These are phyloP conservation scores for Cyprinodon brontotheroides DNA, from an alignment of 2,113 vertebrate genomes.

Conservation along the genomic window DNA sequence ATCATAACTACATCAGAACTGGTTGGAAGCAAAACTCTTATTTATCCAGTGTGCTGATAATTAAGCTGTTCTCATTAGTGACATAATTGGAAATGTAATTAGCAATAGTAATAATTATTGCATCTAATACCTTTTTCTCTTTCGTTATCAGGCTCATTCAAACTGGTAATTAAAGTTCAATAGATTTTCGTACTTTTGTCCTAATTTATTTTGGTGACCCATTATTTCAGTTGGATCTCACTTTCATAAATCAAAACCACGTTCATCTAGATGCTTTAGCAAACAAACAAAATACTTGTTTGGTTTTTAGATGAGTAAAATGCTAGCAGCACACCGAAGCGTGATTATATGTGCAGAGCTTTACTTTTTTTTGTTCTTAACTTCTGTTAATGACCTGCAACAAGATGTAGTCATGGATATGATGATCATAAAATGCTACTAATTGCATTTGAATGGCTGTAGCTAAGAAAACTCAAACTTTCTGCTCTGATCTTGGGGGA, in stretches of 20 bases:
- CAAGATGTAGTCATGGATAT: neutral
- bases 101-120: conserved; percentile 81
- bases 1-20: conserved; percentile 52
- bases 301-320: conserved; percentile 7
- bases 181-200: conserved; percentile 71
- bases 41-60: conserved; percentile 75
- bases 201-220: conserved; percentile 63
- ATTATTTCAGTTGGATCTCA: conserved; percentile 51
- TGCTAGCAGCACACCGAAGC: neutral
- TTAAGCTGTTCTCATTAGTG: conserved; percentile 81
- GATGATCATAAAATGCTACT: neutral
- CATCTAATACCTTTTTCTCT: conserved; percentile 80
- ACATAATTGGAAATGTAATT: conserved; percentile 84
- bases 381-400: neutral
- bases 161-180: conserved; percentile 73
- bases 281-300: conserved; percentile 24
- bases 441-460: neutral
- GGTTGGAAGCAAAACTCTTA: conserved; percentile 57
- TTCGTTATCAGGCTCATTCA: conserved; percentile 77
- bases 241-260: conserved; percentile 30
- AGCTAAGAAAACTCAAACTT: neutral
- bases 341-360: neutral
- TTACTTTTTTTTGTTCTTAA: conserved; percentile 4
- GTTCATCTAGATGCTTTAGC: conserved; percentile 33
- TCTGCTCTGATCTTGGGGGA: neutral